Conservation (phyloP, 2,888 invertebrate species). For the Folsomia manolachei region DNA sequence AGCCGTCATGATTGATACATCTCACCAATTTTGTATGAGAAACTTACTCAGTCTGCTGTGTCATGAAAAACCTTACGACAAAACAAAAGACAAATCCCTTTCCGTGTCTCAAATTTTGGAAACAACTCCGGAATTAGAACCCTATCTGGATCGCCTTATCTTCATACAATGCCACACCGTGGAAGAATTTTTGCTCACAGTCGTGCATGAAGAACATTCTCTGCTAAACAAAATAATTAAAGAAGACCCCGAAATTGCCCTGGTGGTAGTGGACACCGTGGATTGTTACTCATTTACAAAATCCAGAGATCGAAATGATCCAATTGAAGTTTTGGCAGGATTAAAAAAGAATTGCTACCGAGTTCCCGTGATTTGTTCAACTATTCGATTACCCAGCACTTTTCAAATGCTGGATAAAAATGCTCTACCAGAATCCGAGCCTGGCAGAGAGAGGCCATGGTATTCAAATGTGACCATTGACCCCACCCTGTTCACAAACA, state of each 20-base stretch:
- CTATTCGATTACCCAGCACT: background rate
- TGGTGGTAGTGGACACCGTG: conserved; percentile 40
- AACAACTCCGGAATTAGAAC: conserved; percentile 9
- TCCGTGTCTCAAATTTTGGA: conserved; percentile 13
- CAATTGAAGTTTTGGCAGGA: background rate
- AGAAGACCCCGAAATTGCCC: conserved; percentile 19
- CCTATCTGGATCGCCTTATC: conserved; percentile 32
- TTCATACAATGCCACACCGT: conserved; percentile 31
- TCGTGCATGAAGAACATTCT: conserved; percentile 31
- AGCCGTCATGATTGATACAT: conserved; percentile 43
- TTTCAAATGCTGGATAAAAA: background rate
- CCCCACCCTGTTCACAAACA: conserved; percentile 25
- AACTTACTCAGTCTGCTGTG: conserved; percentile 31
- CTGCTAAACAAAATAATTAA: conserved; percentile 28
- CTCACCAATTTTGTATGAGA: conserved; percentile 35
- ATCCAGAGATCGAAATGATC: conserved; percentile 1
- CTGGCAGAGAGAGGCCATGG: background rate
- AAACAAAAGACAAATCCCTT: background rate
- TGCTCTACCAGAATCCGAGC: background rate
- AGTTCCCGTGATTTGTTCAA: background rate
- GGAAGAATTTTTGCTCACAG: conserved; percentile 37
- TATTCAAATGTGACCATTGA: conserved; percentile 30
- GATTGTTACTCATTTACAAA: conserved; percentile 30
- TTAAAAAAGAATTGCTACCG: background rate
- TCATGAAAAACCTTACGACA: conserved; percentile 21